These are phyloP conservation scores for Callaeas wilsoni DNA, from an alignment of 2,113 vertebrate species.

Conservation along the genomic window DNA sequence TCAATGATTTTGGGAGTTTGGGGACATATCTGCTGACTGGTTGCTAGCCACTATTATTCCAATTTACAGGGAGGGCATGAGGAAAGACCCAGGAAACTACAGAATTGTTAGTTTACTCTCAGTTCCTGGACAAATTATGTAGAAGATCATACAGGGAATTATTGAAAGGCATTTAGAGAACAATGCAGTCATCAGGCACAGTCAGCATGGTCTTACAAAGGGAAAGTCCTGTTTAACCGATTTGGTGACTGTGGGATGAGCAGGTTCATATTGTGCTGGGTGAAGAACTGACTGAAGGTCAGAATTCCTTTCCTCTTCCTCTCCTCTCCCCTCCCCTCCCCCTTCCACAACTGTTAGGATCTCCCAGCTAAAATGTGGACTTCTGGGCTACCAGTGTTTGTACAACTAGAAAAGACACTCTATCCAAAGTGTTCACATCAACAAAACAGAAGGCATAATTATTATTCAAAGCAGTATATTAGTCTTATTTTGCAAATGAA, in stretches of 20 bases:
- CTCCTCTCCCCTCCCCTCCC: not conserved
- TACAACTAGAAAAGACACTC: not conserved
- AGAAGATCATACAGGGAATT: not conserved
- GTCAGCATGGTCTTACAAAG: not conserved
- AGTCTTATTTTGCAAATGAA: not conserved
- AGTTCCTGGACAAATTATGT: not conserved
- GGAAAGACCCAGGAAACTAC: not conserved
- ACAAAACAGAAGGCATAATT: not conserved
- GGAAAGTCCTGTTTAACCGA: not conserved
- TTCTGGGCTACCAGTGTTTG: accelerated
- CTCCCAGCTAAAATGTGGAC: not conserved
- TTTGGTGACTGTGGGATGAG: not conserved
- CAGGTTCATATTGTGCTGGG: not conserved
- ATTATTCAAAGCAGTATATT: not conserved
- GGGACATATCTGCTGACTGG: not conserved
- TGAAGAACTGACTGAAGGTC: not conserved
- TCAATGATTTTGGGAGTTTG: not conserved
- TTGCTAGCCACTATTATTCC: not conserved
- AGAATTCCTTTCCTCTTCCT: not conserved
- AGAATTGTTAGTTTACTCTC: not conserved
- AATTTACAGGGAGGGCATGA: not conserved
- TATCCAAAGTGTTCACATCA: not conserved
- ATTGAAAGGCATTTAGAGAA: not conserved
- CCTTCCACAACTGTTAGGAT: too few species aligned
- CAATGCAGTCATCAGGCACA: not conserved